Conservation (phyloP, 2,113 vertebrate genomes). For the Rhodinocichla rosea region DNA sequence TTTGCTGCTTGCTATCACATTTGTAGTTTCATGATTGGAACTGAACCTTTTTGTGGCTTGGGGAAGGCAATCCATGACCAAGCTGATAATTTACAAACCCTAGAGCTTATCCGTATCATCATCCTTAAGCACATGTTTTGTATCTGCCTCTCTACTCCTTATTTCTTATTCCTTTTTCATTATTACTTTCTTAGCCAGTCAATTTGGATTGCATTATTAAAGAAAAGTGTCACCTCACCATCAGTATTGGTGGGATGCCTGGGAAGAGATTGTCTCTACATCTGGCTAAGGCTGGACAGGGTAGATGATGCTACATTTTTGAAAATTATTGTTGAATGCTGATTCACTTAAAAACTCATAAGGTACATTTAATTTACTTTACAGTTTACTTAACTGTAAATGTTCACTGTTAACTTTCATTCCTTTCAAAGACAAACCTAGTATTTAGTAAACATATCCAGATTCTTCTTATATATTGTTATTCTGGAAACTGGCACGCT, state of each 20-base stretch:
- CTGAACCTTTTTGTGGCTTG: neutral
- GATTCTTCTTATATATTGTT: conserved; percentile 34
- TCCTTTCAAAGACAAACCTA: conserved; percentile 8
- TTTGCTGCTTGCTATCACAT: neutral
- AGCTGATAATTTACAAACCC: neutral
- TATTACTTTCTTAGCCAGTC: neutral
- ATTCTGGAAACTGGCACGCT: neutral
- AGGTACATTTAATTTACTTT: neutral
- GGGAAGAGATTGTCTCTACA: neutral
- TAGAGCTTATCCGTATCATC: neutral
- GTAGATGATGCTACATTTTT: neutral
- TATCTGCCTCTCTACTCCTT: neutral
- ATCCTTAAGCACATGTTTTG: neutral
- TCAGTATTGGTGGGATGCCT: neutral
- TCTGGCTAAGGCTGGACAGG: neutral
- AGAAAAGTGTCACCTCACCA: neutral
- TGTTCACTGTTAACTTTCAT: conserved; percentile 3
- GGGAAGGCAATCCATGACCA: neutral
- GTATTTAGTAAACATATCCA: conserved; percentile 34
- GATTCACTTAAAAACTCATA: conserved; percentile 28
- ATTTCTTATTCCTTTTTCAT: neutral
- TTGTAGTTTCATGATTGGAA: neutral
- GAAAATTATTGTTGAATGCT: conserved; percentile 33
- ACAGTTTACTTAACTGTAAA: neutral
- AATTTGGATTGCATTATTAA: neutral